Percentiles rank a stretch among this genome's conserved stretches.
phyloP scores from a whole-genome alignment of 2,113 vertebrate species.

The Salminus brasiliensis region DNA sequence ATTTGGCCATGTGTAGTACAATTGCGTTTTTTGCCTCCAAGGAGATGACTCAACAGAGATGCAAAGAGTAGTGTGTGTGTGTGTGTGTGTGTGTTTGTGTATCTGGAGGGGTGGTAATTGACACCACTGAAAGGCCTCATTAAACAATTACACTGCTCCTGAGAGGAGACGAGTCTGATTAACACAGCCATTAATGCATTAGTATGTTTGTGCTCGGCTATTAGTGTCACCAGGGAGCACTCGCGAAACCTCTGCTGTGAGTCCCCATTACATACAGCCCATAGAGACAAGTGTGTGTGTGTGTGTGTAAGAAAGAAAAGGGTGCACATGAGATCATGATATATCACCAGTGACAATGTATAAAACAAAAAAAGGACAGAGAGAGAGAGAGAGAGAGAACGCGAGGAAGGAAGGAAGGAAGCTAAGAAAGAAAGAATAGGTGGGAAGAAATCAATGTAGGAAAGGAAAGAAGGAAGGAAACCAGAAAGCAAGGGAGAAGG shows the following conservation, averaged over 20 bases:
- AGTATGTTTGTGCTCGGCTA: constrained; percentile 39
- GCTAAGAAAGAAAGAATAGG: not conserved
- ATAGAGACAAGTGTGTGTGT: constrained; percentile 6
- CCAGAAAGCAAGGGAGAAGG: too few relatives aligned
- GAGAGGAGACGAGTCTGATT: constrained; percentile 36
- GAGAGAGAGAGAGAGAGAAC: not conserved
- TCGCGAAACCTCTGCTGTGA: constrained; percentile 4
- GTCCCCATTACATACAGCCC: not conserved
- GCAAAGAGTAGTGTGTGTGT: not conserved
- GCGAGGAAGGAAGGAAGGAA: not conserved
- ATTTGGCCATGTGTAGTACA: not conserved
- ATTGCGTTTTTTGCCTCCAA: not conserved
- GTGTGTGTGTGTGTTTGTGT: not conserved
- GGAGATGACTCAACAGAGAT: constrained; percentile 9
- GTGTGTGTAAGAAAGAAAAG: not conserved
- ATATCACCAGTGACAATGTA: not conserved
- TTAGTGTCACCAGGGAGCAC: constrained; percentile 15
- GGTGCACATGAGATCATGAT: not conserved
- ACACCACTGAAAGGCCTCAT: constrained; percentile 39
- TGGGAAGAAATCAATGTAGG: too few relatives aligned
- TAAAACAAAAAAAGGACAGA: not conserved
- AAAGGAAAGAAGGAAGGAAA: too few relatives aligned
- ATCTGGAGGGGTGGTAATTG: constrained; percentile 28
- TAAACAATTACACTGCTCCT: constrained; percentile 32
- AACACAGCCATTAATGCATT: constrained; percentile 45